A percentile compares a stretch with the other conserved stretches of the same genome.
Conservation (phyloP, 2,113 vertebrate species). For the Phrynosoma platyrhinos region DNA sequence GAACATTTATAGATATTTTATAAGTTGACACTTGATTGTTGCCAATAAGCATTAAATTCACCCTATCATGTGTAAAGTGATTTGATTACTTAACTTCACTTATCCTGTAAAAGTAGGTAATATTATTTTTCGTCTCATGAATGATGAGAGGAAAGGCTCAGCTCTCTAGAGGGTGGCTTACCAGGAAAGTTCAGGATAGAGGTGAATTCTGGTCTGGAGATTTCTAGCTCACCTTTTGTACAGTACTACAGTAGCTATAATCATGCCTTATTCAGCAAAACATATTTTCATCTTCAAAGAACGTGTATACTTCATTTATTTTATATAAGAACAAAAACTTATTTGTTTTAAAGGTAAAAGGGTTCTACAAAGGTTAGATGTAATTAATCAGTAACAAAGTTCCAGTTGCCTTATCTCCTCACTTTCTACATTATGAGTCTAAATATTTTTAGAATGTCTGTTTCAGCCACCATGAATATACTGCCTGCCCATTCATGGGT, state of each 20-base stretch:
- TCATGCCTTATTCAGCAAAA: background rate
- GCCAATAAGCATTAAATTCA: background rate
- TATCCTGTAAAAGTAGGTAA: background rate
- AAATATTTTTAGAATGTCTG: background rate
- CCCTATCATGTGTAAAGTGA: background rate
- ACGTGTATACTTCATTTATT: background rate
- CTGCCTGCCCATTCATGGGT: constrained; percentile 3
- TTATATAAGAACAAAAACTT: background rate
- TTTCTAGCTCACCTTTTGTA: background rate
- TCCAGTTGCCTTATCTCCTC: background rate
- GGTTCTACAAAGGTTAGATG: background rate
- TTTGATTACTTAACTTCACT: background rate
- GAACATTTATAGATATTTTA: background rate
- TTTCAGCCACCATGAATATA: constrained; percentile 12
- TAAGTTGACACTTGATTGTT: background rate
- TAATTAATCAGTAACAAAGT: background rate
- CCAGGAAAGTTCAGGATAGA: background rate
- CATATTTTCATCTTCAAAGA: background rate
- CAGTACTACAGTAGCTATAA: background rate
- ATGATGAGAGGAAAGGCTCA: background rate
- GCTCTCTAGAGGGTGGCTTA: background rate
- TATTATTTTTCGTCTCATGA: background rate
- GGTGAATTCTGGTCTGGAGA: background rate
- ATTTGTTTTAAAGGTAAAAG: background rate
- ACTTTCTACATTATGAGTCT: background rate